Percentiles rank a stretch among this genome's conserved stretches.
These are phyloP conservation scores for Gyrodactylus salaris DNA, from an alignment of 1,140 invertebrate species.

Conservation along the genomic window DNA sequence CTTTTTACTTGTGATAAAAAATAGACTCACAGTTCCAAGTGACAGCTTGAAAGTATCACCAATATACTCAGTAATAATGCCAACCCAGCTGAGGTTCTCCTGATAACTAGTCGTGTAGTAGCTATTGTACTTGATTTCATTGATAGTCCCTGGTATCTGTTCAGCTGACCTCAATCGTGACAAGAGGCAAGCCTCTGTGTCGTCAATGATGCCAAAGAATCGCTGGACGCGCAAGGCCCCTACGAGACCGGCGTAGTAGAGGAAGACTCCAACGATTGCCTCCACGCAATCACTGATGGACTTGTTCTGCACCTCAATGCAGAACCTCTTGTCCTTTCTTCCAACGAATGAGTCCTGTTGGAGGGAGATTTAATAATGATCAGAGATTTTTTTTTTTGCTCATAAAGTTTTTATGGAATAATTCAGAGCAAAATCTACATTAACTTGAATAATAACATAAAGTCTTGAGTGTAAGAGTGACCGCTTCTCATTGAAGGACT, in stretches of 20 bases:
- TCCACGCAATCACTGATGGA: not conserved
- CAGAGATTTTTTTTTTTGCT: too few species aligned
- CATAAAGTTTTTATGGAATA: too few species aligned
- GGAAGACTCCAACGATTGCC: not conserved
- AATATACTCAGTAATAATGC: not conserved
- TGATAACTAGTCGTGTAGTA: not conserved
- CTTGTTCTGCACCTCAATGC: not conserved
- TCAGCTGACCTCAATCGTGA: not conserved
- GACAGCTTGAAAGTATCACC: not conserved
- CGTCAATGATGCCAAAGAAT: not conserved
- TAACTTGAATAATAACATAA: too few species aligned
- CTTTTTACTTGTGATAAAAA: too few species aligned
- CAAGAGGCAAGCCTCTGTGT: not conserved
- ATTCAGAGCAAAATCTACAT: too few species aligned
- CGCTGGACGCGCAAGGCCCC: not conserved
- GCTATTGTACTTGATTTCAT: not conserved
- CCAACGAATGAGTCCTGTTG: too few species aligned
- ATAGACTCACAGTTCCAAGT: not conserved
- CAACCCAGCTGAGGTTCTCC: not conserved
- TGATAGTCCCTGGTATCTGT: not conserved
- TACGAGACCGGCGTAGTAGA: not conserved
- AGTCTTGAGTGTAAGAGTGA: too few species aligned
- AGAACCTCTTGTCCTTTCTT: not conserved
- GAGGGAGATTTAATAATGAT: too few species aligned
- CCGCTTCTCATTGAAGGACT: too few species aligned